Evolutionary conservation across 2,113 vertebrate genomes (phyloP).

Genomic region (Sander vitreus): DNA sequence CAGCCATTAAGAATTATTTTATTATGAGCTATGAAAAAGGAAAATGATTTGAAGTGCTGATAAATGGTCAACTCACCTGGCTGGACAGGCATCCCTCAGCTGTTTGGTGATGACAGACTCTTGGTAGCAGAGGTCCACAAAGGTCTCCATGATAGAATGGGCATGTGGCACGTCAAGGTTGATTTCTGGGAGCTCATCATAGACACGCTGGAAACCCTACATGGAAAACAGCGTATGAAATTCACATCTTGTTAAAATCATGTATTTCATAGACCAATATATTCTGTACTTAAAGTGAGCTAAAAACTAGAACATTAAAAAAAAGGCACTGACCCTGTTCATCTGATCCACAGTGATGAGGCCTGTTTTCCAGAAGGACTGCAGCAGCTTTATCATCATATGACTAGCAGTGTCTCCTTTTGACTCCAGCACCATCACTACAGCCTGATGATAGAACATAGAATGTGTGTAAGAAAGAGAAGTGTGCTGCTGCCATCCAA

Average conservation of each 20-base stretch:
- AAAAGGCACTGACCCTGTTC: slow-evolving; percentile 84
- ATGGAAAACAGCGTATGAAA: background rate
- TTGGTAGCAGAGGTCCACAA: slow-evolving; percentile 89
- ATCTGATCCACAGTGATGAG: slow-evolving; percentile 92
- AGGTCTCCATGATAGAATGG: slow-evolving; percentile 87
- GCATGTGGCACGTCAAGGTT: slow-evolving; percentile 88
- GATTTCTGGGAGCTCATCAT: slow-evolving; percentile 88
- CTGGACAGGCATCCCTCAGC: slow-evolving; percentile 87
- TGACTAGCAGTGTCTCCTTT: slow-evolving; percentile 83
- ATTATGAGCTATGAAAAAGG: background rate
- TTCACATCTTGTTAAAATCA: background rate
- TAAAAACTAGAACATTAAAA: background rate
- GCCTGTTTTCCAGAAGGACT: slow-evolving; percentile 89
- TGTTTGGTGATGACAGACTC: slow-evolving; percentile 88
- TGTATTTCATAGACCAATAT: background rate
- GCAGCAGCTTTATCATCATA: slow-evolving; percentile 88
- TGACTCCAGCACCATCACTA: slow-evolving; percentile 90
- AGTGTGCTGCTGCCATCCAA: background rate
- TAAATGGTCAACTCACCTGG: slow-evolving; percentile 76
- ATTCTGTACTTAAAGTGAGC: background rate
- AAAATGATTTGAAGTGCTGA: background rate
- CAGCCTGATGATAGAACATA: slow-evolving; percentile 72
- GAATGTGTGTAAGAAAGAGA: background rate
- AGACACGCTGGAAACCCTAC: slow-evolving; percentile 90
- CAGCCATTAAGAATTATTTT: background rate